Evolutionary conservation across 2,113 vertebrate species (phyloP), one percentile per base, ranked within the genome.

Genomic region (Cyanoliseus patagonus): DNA sequence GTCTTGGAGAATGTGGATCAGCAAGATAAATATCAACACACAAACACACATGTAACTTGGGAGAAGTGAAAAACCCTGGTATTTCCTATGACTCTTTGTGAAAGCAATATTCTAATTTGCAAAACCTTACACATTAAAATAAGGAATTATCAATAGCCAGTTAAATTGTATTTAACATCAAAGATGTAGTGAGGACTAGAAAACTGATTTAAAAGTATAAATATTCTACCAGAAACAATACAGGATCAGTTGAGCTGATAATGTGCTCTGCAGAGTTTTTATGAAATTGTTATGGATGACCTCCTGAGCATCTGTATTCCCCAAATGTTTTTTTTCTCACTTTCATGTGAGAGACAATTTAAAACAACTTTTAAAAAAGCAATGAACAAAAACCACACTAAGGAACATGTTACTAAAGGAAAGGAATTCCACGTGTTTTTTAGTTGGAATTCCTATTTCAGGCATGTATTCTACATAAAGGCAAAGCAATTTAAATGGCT

Each of bases 391-490:
- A 72, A 81, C 8, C 2, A 2, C 13, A 49, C 64, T 62, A 30
- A 64, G 42, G 47, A 94, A 61, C 20, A 63, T 2, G 10, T 73
- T 33, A 68, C 35, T 68, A 55, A 91, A 87, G 77, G 64, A 81
- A 96, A 81, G 37, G 39, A 86, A 94, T 91, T 78, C n/a, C 81
- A 17, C 9, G n/a, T 72, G n/a, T 14, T 68, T 89, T 64, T 62
- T 24, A 88, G 28, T 10, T 78, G 30, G 77, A 95, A 94, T 74
- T 79, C 82, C 47, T 92, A n/a, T 87, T 70, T 86, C 81, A 91
- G 66, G 44, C 28, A 87, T 35, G 63, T 86, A 67, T 85, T 83
- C 81, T 64, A 55, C 88, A 73, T n/a, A 88, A 92, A 72, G 42
- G 6, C 37, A 52, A 85, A 94, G 78, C 57, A 46, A 83, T 37